Evolutionary conservation across 1,140 invertebrate genomes (phyloP).

Genomic region (Rhagoletis pomonella): DNA sequence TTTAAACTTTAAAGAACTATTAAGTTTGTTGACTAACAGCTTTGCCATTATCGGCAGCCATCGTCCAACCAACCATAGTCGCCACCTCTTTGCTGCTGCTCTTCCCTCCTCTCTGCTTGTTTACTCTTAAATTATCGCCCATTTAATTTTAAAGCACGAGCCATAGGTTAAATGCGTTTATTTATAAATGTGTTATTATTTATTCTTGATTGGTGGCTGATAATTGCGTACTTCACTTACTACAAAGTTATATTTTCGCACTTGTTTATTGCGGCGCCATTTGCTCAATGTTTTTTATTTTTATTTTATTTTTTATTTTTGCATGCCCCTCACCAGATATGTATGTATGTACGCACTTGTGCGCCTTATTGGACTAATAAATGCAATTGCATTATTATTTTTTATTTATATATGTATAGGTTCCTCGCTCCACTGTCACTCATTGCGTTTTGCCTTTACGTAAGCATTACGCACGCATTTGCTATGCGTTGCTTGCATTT

Average conservation of each 20-base stretch:
- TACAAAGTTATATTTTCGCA: not conserved
- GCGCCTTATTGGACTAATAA: not conserved
- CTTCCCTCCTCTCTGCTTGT: not conserved
- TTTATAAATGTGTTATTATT: constrained; percentile 11
- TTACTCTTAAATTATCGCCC: not conserved
- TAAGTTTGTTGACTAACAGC: not conserved
- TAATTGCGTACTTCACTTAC: not conserved
- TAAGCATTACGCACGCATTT: not conserved
- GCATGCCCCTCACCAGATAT: not conserved
- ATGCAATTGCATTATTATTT: not conserved
- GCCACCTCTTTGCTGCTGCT: not conserved
- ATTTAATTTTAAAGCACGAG: not conserved
- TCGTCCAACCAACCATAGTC: not conserved
- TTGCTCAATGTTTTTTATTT: not conserved
- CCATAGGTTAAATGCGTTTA: constrained; percentile 27
- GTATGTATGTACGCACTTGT: no score
- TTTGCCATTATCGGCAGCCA: not conserved
- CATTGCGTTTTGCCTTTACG: constrained; percentile 16
- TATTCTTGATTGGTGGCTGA: not conserved
- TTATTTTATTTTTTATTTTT: no score
- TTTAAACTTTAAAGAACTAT: no score
- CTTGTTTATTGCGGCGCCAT: not conserved
- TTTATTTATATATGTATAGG: not conserved
- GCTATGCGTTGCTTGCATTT: not conserved
- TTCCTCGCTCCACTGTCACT: not conserved